phyloP scores from a whole-genome alignment of 1,140 invertebrate species.

The Gerris buenoi region DNA sequence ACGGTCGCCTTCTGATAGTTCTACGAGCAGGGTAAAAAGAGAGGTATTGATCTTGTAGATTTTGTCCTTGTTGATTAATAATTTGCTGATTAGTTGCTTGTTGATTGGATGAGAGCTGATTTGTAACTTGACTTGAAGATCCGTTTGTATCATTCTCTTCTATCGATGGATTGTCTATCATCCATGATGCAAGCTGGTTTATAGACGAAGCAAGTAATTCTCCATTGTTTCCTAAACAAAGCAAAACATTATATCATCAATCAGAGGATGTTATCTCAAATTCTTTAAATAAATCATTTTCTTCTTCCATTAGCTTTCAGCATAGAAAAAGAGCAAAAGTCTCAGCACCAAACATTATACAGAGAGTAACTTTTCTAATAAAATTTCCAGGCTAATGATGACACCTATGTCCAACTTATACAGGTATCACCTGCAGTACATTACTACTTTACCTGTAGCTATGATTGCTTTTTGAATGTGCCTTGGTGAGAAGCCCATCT shows the following conservation, averaged over 20 bases:
- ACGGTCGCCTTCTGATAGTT: conserved; percentile 18
- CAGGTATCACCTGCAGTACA: too few species aligned
- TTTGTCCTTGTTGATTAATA: neutral
- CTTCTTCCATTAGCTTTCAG: too few species aligned
- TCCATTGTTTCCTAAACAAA: conserved; percentile 31
- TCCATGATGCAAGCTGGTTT: conserved; percentile 48
- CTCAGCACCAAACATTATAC: neutral
- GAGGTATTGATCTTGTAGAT: neutral
- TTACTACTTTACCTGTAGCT: conserved; percentile 34
- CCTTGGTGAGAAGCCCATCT: conserved; percentile 45
- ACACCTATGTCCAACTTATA: too few species aligned
- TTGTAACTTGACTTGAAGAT: neutral
- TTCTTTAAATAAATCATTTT: too few species aligned
- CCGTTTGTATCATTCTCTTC: conserved; percentile 17
- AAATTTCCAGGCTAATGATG: too few species aligned
- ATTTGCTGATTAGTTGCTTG: neutral
- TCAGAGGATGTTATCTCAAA: too few species aligned
- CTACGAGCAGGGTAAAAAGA: neutral
- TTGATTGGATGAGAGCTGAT: neutral
- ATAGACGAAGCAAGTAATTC: conserved; percentile 39
- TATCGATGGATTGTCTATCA: conserved; percentile 44
- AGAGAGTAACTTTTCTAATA: conserved; percentile 2
- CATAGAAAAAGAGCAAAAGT: neutral
- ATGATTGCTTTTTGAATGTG: conserved; percentile 42
- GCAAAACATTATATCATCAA: neutral